Base-by-base conservation (phyloP, 2,113 vertebrate species). In the Gallinago media region DNA sequence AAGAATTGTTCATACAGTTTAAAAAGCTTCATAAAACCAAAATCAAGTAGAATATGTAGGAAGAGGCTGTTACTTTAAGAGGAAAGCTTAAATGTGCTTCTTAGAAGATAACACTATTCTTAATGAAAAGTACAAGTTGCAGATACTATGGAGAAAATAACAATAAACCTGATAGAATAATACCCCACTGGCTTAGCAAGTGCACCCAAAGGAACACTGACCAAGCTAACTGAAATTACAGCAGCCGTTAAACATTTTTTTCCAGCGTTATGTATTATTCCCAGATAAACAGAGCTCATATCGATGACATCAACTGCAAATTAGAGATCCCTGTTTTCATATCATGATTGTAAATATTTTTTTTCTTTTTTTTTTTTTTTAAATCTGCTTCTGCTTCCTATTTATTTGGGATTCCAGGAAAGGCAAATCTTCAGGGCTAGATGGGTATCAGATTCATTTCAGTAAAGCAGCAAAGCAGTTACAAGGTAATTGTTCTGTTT, bases 181-280 rank as follows among this genome's bases (percentile, higher is more conserved):
- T 89, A 56, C 44, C 61, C 32, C 15, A 29, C 40, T 2, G 55
- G n/a, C 29, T 96, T 83, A 52, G 34, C 58, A 75, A 95, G 7
- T 16, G 31, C 3, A 1, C 68, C 25, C 85, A 59, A 32, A n/a
- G 26, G 79, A 84, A 44, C 79, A 80, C 23, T 76, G 89, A 61
- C 84, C 86, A 95, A 78, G 32, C 32, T 84, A 95, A 93, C 59
- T 73, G 61, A 91, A 94, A 94, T 95, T 61, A 95, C 95, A 47
- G 23, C 15, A 46, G 26, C 26, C 29, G 62, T 92, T 75, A 83
- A 81, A 92, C 31, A 54, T 76, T 52, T 94, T 82, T 91, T 87
- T 92, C 40, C 31, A 56, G 26, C 58, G 58, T 90, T 97, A 88
- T 87, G 23, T 80, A 88, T 88, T 96, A 84, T 17, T 96, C 73